These are phyloP conservation scores for Drosophila parabipectinata DNA, from an alignment of 1,140 invertebrate species.

Conservation along the genomic window DNA sequence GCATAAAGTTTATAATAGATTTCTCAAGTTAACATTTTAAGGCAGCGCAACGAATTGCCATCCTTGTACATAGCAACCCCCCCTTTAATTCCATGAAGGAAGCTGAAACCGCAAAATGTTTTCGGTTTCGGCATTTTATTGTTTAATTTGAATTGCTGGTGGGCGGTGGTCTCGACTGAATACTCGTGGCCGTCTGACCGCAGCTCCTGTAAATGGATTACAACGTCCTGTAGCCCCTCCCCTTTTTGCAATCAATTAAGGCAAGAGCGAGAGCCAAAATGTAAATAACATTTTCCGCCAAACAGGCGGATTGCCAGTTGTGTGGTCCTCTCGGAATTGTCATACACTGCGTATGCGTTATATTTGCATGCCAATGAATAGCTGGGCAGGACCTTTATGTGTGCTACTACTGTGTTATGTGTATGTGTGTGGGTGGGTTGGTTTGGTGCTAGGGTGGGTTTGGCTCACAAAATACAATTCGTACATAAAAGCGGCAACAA, in stretches of 20 bases:
- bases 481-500: slow-evolving; percentile 43
- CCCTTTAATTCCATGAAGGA: not conserved
- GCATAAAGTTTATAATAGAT: slow-evolving; percentile 48
- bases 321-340: slow-evolving; percentile 7
- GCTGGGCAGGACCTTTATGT: not conserved
- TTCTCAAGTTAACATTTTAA: not conserved
- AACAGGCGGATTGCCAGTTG: slow-evolving; percentile 1
- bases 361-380: slow-evolving; percentile 42
- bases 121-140: slow-evolving; percentile 55
- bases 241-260: slow-evolving; percentile 38
- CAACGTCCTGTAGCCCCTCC: not conserved
- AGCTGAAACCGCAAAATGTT: slow-evolving; percentile 52
- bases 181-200: slow-evolving; percentile 20
- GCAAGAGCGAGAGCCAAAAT: slow-evolving; percentile 10
- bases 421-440: not conserved
- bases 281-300: slow-evolving; percentile 22
- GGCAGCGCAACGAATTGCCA: not conserved
- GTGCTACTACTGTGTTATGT: not conserved
- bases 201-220: slow-evolving; percentile 51
- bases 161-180: not conserved
- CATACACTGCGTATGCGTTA: slow-evolving; percentile 57
- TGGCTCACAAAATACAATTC: slow-evolving; percentile 4
- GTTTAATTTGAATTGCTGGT: slow-evolving; percentile 64
- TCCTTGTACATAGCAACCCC: too few relatives aligned
- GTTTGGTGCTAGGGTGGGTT: not conserved